phyloP scores from a whole-genome alignment of 2,113 vertebrate genomes.

The Oryzias celebensis region DNA sequence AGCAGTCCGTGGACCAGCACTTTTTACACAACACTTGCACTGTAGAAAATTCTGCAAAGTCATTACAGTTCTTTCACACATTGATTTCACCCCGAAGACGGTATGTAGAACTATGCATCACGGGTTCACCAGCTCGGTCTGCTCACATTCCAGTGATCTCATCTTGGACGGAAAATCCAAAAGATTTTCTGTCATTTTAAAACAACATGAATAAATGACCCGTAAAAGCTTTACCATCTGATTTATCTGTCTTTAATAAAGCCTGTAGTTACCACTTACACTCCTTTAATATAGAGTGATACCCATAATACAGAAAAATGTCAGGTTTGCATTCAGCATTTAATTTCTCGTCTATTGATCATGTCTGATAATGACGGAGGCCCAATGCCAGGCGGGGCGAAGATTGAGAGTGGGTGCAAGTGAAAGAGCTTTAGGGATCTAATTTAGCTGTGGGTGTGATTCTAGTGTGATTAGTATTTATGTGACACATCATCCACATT shows the following conservation, averaged over 20 bases:
- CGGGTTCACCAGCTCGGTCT: neutral
- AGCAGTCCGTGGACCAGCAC: too few relatives aligned
- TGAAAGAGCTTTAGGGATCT: conserved; percentile 62
- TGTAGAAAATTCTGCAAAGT: too few relatives aligned
- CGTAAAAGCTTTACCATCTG: neutral
- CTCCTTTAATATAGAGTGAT: neutral
- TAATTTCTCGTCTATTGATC: conserved; percentile 44
- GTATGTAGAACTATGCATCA: neutral
- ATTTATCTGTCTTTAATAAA: conserved; percentile 14
- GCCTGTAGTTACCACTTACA: neutral
- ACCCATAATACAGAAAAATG: conserved; percentile 5
- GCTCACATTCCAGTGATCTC: neutral
- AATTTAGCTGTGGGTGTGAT: conserved; percentile 66
- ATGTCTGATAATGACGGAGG: conserved; percentile 38
- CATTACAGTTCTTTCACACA: too few relatives aligned
- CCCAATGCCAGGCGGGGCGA: conserved; percentile 31
- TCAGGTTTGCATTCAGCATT: conserved; percentile 23
- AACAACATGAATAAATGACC: conserved; percentile 7
- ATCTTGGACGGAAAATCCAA: conserved; percentile 7
- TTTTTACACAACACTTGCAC: too few relatives aligned
- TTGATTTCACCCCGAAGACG: neutral
- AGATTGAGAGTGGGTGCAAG: conserved; percentile 50
- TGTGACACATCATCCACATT: conserved; percentile 72
- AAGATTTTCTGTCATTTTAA: conserved; percentile 10
- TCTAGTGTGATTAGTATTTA: conserved; percentile 69